Percentiles rank a stretch among this genome's conserved stretches.
Evolutionary conservation across 2,113 vertebrate genomes (phyloP).

Genomic region (Danionella cerebrum): DNA sequence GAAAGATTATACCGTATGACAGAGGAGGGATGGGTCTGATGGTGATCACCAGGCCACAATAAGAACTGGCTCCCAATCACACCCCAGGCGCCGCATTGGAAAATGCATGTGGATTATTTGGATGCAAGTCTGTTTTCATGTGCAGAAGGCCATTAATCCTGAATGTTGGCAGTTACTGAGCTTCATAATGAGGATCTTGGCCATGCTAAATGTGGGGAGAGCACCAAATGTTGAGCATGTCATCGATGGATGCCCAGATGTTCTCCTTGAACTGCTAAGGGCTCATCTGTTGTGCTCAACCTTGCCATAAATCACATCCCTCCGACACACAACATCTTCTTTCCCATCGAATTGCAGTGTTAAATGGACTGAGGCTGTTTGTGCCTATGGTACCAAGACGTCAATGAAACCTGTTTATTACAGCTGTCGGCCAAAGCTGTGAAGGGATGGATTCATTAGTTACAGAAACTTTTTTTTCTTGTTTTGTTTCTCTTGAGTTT

Average conservation of each 20-base stretch:
- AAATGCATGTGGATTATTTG: neutral
- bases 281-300: neutral
- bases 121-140: constrained; percentile 16
- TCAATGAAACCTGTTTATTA: neutral
- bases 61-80: neutral
- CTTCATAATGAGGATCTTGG: constrained; percentile 4
- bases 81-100: neutral
- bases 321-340: neutral
- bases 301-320: constrained; percentile 13
- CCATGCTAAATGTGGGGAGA: neutral
- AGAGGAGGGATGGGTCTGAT: neutral
- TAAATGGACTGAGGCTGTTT: neutral
- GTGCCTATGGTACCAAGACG: neutral
- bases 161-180: neutral
- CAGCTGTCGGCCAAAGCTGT: neutral
- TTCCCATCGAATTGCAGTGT: constrained; percentile 9
- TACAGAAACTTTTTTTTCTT: neutral
- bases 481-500: neutral
- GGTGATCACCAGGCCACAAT: constrained; percentile 1
- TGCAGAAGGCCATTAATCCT: neutral
- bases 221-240: neutral
- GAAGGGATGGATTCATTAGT: neutral
- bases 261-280: neutral
- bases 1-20: neutral
- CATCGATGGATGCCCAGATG: neutral